These are phyloP conservation scores for Autographa gamma DNA, from an alignment of 2,888 invertebrate species.

Conservation along the genomic window DNA sequence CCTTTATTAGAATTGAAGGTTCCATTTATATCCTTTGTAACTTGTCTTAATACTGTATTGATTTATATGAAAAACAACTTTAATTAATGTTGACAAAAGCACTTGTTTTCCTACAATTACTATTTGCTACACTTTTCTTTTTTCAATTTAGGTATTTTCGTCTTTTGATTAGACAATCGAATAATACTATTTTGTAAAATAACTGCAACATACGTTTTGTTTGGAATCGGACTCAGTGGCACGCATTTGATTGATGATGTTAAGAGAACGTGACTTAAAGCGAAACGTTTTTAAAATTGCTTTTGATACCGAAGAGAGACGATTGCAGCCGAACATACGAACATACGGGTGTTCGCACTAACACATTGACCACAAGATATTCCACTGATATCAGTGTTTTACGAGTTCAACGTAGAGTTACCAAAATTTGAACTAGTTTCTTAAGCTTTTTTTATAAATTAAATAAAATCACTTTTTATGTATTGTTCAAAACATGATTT, in stretches of 20 bases:
- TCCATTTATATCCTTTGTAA: neutral
- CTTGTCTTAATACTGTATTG: neutral
- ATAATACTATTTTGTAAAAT: neutral
- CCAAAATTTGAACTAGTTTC: too few relatives aligned
- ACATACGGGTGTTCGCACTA: neutral
- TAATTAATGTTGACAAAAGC: neutral
- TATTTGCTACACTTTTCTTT: neutral
- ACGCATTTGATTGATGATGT: constrained; percentile 70
- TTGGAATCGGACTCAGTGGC: constrained; percentile 35
- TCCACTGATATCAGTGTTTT: too few relatives aligned
- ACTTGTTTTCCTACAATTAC: neutral
- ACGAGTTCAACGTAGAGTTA: too few relatives aligned
- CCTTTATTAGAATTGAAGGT: neutral
- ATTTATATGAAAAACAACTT: neutral
- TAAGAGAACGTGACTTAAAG: constrained; percentile 46
- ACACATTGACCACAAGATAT: neutral
- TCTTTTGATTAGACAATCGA: constrained; percentile 7
- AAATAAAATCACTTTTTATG: too few relatives aligned
- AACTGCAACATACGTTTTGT: constrained; percentile 34
- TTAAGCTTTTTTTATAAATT: too few relatives aligned
- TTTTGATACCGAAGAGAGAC: neutral
- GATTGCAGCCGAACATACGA: neutral
- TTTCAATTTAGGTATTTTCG: too few relatives aligned
- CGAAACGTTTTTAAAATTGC: constrained; percentile 61
- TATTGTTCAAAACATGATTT: too few relatives aligned